Evolutionary conservation across 2,113 vertebrate species (phyloP), one percentile per base, ranked within the genome.

Genomic region (Haemorhous mexicanus): DNA sequence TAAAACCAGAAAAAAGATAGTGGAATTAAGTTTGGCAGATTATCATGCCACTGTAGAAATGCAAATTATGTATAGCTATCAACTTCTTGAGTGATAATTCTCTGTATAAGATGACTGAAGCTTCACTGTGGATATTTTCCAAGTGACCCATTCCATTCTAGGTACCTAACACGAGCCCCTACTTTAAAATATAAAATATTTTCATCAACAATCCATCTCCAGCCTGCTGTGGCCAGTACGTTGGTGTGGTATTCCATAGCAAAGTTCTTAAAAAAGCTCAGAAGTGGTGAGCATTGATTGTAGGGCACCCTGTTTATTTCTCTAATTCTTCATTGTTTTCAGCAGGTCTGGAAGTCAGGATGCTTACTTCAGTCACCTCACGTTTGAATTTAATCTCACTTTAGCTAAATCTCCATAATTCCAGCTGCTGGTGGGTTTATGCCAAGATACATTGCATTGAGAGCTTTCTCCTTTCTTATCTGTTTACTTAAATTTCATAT

Each of bases 341-440:
- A 58, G 66, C 39, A 66, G 53, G 49, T 87, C 67, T 82, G 55
- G 84, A 95, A 77, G 89, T 93, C 86, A 91, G 87, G 61, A 72
- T 23, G 8, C 23, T 95, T 76, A 11, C 64, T 94, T 94, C 74
- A 84, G 64, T 95, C 89, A 33, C 44, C 58, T 90, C 74, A 92
- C 11, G 0, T 94, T 94, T 35, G 23, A 93, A 94, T 83, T 67
- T 96, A 94, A 82, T 68, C 62, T 89, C 55, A 37, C 83, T 96
- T 92, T 56, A 72, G 44, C 70, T 94, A 72, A 69, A 77, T 89
- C 67, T 49, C 16, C 5, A 3, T 61, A 85, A 46, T 95, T 95
- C 76, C 87, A 89, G 91, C 85, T 83, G 83, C 82, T 94, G 92
- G 50, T 93, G 39, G 46, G 90, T 97, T 97, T 96, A 92, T 85